Base-by-base conservation (phyloP, 2,797 vertebrate genomes). In the Cottoperca gobio region DNA sequence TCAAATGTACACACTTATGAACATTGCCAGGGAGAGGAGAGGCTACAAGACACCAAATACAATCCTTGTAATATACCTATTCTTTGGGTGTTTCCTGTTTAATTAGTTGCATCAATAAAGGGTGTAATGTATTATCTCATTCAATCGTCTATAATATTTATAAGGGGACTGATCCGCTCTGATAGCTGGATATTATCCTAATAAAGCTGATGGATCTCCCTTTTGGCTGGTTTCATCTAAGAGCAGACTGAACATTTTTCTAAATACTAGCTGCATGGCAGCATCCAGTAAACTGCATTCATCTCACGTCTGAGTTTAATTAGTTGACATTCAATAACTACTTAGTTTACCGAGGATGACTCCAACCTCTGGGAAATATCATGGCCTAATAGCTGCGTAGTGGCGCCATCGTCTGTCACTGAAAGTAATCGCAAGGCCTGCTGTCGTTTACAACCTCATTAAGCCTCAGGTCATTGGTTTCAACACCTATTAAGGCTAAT, bases 371-470 rank as follows among this genome's bases (percentile, higher is more conserved):
- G 88, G 79, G 79, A 89, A 77, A 86, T 75, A 73, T 64, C 82
- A 35, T 19, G 52, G 66, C 82, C 70, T 69, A 83, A 95, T 88
- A 91, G 95, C 92, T 96, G 93, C 94, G 90, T 92, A 93, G 96
- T 95, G 97, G 94, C 96, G 96, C 97, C 98, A 97, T 95, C 97
- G 95, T 94, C 96, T 94, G 98, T 95, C 85, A 69, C 69, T 64
- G 89, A 79, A 55, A 87, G 69, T 91, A 89, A 92, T 91, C 93
- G 93, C 96, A 4, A 58, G 70, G 75, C 71, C 73, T 69, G 73
- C 71, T 86, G 84, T 89, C 66, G 82, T 87, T 88, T 87, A 81
- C 86, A 88, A 87, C 75, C 86, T 83, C 87, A 87, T 91, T 84
- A 88, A 70, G 71, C 79, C 79, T 78, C 81, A 78, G 89, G 87